Evolutionary conservation across 1,140 invertebrate genomes (phyloP), one percentile per base, ranked within the genome.

Genomic region (Bombus affinis): DNA sequence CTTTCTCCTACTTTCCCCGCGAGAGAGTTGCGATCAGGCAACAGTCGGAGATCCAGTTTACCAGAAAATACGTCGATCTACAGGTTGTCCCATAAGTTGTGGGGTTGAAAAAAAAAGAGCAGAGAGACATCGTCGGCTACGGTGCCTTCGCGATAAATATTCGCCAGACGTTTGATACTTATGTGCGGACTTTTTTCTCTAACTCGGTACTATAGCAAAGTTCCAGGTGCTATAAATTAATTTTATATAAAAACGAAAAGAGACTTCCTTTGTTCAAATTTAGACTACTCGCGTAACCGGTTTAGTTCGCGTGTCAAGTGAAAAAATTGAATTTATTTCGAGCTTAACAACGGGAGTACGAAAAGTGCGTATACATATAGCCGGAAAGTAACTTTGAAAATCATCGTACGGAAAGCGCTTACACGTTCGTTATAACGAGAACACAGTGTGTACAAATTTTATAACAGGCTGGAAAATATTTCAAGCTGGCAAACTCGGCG

Each of bases 11-110:
- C 6, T 42, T 71, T 39, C 53, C 42, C 62, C 25, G 28, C 18
- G 65, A 35, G 65, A 78, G 71, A 89, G 71, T 89, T 86, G 83
- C 87, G 85, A 89, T 83, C 79, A 71, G 71, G 72, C 71, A 81
- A 78, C 81, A 86, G 86, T 37, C 44, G 42, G 71, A 66, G 44
- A 82, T 77, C 65, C 53, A 62, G 53, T 71, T 85, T 77, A 59
- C 32, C n/a, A 59, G 28, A 68, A 78, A 73, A 82, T 47, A 70
- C 42, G 39, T 35, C 44, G 28, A 71, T 81, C 70, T 79, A 84
- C 76, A 84, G 66, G 83, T 84, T 71, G 83, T 47, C 9, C 28
- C 68, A 71, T 25, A 74, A 76, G 47, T 81, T 22, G 35, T 35
- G 44, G 28, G 59, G n/a, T 3, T 39, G 3, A 15, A 37, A 15